These are phyloP conservation scores for Rallus limicola DNA, from an alignment of 2,113 vertebrate species.

Conservation along the genomic window DNA sequence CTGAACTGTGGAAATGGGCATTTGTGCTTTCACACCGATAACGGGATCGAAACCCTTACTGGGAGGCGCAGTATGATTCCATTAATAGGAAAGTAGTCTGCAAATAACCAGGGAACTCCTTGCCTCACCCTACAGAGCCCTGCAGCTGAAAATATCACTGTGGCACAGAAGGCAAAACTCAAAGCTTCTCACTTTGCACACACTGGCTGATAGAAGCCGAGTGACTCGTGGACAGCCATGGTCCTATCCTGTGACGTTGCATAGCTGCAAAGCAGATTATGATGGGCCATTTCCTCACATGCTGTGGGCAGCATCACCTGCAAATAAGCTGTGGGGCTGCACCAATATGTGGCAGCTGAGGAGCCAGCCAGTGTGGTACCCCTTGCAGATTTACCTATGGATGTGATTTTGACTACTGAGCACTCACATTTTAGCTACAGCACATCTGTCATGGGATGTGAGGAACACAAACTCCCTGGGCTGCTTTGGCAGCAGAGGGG, in stretches of 20 bases:
- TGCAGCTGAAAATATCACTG: neutral
- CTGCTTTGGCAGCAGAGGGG: neutral
- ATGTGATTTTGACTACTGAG: neutral
- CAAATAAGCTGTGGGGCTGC: neutral
- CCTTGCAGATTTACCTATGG: neutral
- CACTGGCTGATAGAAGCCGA: neutral
- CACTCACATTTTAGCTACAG: neutral
- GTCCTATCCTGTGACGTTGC: neutral
- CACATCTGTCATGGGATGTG: neutral
- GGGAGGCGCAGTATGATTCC: neutral
- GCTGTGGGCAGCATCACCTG: neutral
- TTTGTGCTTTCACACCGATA: neutral
- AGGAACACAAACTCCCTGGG: neutral
- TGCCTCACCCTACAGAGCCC: neutral
- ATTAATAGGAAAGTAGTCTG: neutral
- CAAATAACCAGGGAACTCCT: neutral
- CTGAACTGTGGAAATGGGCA: neutral
- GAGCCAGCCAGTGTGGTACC: neutral
- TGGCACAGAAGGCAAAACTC: neutral
- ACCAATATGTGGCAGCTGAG: neutral
- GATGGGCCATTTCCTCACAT: neutral
- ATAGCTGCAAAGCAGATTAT: neutral
- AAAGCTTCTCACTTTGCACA: neutral
- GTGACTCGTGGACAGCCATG: neutral
- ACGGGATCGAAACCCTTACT: neutral